Evolutionary conservation across 2,888 invertebrate genomes (phyloP).

Genomic region (Agrotis segetum): DNA sequence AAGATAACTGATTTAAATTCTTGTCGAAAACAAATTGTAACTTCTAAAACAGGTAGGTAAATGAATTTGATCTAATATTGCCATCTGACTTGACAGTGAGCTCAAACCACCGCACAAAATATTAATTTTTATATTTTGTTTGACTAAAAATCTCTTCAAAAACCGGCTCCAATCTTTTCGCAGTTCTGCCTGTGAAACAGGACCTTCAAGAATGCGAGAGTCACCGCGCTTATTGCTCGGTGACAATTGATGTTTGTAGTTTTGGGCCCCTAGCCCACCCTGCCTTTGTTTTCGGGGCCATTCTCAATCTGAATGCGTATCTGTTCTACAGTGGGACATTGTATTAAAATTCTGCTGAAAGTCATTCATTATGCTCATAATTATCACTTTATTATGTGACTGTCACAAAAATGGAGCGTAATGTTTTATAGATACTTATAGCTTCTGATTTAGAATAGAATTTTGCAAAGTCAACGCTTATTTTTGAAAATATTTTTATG

Average conservation of each 20-base stretch:
- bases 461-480: background rate
- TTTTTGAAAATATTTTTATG: no score
- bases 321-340: conserved; percentile 19
- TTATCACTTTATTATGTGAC: no score
- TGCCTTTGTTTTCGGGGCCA: conserved; percentile 61
- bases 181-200: conserved; percentile 57
- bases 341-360: background rate
- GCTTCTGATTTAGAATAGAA: background rate
- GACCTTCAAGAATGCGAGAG: conserved; percentile 79
- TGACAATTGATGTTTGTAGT: conserved; percentile 82
- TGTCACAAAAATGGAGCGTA: no score
- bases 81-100: no score
- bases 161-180: conserved; percentile 58
- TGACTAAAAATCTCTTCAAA: conserved; percentile 58
- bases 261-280: conserved; percentile 49
- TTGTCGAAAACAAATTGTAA: no score
- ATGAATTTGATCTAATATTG: background rate
- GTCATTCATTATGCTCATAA: background rate
- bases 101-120: background rate
- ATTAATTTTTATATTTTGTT: background rate
- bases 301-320: conserved; percentile 63
- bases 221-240: conserved; percentile 85
- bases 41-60: no score
- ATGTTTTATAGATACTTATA: no score
- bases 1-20: background rate